phyloP scores from a whole-genome alignment of 2,888 invertebrate genomes.

The Lasiommata megera region DNA sequence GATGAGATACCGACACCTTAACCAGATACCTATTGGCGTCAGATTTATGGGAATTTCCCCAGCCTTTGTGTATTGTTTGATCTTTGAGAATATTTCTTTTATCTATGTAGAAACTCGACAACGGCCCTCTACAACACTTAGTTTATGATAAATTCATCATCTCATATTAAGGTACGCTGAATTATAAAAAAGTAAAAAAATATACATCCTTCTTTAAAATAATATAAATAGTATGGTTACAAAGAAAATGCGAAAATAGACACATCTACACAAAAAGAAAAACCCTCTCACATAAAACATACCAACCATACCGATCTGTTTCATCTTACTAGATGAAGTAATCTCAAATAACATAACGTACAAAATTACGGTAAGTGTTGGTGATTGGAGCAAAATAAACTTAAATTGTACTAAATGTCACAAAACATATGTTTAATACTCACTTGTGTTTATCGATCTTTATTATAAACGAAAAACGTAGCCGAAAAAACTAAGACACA shows the following conservation, averaged over 20 bases:
- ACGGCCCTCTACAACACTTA: neutral
- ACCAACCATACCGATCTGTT: neutral
- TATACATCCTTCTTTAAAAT: no score
- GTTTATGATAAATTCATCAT: neutral
- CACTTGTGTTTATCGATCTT: conserved; percentile 25
- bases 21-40: neutral
- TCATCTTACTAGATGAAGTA: no score
- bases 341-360: neutral
- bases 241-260: no score
- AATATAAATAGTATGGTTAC: no score
- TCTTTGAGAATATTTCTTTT: neutral
- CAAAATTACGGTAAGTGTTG: neutral
- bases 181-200: no score
- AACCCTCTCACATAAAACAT: no score
- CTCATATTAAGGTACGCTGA: neutral
- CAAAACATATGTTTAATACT: neutral
- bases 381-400: neutral
- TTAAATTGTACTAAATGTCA: no score
- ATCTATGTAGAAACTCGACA: neutral
- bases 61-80: neutral
- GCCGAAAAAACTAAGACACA: conserved; percentile 19
- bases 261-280: no score
- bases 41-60: neutral
- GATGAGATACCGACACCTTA: no score
- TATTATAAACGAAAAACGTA: conserved; percentile 17